phyloP scores from a whole-genome alignment of 2,888 invertebrate genomes.

The Trichopoda pennipes region DNA sequence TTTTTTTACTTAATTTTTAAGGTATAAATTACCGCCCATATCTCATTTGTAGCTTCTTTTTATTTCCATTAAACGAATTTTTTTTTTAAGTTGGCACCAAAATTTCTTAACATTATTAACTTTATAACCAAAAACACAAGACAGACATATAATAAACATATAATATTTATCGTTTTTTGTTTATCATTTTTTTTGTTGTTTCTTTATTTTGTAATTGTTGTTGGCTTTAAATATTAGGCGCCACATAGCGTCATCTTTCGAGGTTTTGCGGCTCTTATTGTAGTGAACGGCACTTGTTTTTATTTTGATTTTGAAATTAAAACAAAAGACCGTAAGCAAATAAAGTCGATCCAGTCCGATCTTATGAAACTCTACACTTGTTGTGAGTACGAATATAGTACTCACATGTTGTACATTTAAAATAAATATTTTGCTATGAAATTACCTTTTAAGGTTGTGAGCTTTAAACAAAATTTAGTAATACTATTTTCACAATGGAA shows the following conservation, averaged over 20 bases:
- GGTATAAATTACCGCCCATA: too few relatives aligned
- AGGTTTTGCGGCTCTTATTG: conserved; percentile 58
- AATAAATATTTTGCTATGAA: too few relatives aligned
- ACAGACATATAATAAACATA: not conserved
- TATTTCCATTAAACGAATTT: not conserved
- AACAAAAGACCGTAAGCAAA: conserved; percentile 2
- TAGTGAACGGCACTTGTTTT: conserved; percentile 45
- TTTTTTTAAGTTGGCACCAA: not conserved
- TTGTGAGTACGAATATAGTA: not conserved
- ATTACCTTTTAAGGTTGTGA: too few relatives aligned
- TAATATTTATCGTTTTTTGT: conserved; percentile 2
- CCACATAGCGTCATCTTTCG: conserved; percentile 64
- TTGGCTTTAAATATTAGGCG: conserved; percentile 51
- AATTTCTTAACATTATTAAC: not conserved
- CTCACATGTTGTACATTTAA: too few relatives aligned
- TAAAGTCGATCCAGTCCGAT: not conserved
- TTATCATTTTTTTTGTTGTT: conserved; percentile 7
- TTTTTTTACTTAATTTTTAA: too few relatives aligned
- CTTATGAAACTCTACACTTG: not conserved
- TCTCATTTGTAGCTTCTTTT: too few relatives aligned
- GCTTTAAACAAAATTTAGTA: too few relatives aligned
- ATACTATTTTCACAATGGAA: too few relatives aligned
- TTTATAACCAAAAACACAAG: not conserved
- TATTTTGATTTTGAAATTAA: conserved; percentile 6
- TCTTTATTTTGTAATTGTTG: conserved; percentile 6